Evolutionary conservation across 2,888 invertebrate species (phyloP).

Genomic region (Torymus tubicola): DNA sequence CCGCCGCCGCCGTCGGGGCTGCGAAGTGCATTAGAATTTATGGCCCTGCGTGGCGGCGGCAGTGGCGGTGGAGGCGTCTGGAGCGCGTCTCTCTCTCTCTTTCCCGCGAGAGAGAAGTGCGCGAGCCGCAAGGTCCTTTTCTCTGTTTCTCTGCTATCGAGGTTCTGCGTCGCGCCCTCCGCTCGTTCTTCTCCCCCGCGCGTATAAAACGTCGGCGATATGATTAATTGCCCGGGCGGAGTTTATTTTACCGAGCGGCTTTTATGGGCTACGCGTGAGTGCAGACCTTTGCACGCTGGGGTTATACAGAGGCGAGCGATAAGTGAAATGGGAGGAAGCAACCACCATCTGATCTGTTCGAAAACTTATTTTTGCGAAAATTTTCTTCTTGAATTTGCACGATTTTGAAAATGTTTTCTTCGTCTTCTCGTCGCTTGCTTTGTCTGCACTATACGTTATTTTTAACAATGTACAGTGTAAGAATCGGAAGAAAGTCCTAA

Average conservation of each 20-base stretch:
- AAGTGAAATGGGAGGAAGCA: slow-evolving; percentile 26
- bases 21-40: slow-evolving; percentile 73
- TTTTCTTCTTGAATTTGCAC: not conserved
- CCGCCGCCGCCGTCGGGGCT: not conserved
- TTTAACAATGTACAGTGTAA: no score
- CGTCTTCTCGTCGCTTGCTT: no score
- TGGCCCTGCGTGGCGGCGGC: slow-evolving; percentile 62
- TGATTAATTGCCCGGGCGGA: slow-evolving; percentile 45
- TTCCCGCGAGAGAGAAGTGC: not conserved
- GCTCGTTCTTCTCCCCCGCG: slow-evolving; percentile 10
- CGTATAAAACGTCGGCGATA: slow-evolving; percentile 35
- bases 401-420: not conserved
- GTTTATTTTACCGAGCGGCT: slow-evolving; percentile 35
- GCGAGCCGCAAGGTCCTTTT: not conserved
- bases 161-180: not conserved
- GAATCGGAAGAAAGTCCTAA: no score
- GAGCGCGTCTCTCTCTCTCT: slow-evolving; percentile 19
- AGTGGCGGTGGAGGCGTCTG: no score
- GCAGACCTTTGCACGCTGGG: no score
- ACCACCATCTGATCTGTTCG: no score
- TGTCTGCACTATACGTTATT: no score
- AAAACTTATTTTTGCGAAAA: not conserved
- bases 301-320: slow-evolving; percentile 9
- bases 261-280: not conserved
- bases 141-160: not conserved